Conservation (phyloP, 1,140 invertebrate genomes). For the Orchesella cincta region DNA sequence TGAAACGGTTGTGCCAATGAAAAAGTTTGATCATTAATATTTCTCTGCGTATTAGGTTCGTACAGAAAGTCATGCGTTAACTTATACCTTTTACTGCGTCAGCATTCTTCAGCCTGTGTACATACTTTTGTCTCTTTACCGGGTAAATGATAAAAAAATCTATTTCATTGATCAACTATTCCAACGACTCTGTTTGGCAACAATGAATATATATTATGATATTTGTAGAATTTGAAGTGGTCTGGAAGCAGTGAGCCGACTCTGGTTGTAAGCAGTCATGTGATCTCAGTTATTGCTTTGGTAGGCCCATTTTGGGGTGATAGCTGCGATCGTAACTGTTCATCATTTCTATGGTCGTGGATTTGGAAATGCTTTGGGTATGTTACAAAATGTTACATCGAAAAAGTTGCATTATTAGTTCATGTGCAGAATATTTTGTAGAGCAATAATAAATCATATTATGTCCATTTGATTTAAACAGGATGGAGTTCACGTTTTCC, state of each 20-base stretch:
- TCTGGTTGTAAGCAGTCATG: constrained; percentile 32
- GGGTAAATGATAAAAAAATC: too few relatives aligned
- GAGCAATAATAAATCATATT: neutral
- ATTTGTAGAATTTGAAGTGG: constrained; percentile 19
- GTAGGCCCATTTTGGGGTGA: constrained; percentile 20
- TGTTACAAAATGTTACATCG: neutral
- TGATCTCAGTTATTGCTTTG: constrained; percentile 25
- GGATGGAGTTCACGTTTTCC: constrained; percentile 36
- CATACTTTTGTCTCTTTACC: neutral
- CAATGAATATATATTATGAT: constrained; percentile 1
- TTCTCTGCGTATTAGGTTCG: too few relatives aligned
- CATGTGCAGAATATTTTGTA: neutral
- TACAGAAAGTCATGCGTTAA: constrained; percentile 13
- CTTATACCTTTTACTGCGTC: constrained; percentile 12
- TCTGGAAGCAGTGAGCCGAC: constrained; percentile 26
- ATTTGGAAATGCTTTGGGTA: constrained; percentile 34
- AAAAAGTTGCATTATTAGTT: too few relatives aligned
- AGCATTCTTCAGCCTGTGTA: constrained; percentile 16
- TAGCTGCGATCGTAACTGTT: constrained; percentile 6
- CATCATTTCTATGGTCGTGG: constrained; percentile 21
- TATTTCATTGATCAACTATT: neutral
- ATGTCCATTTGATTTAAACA: constrained; percentile 22
- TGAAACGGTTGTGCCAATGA: too few relatives aligned
- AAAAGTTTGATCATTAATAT: too few relatives aligned
- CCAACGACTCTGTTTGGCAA: neutral